Evolutionary conservation across 2,113 vertebrate species (phyloP), one percentile per base, ranked within the genome.

Genomic region (Saccopteryx bilineata): DNA sequence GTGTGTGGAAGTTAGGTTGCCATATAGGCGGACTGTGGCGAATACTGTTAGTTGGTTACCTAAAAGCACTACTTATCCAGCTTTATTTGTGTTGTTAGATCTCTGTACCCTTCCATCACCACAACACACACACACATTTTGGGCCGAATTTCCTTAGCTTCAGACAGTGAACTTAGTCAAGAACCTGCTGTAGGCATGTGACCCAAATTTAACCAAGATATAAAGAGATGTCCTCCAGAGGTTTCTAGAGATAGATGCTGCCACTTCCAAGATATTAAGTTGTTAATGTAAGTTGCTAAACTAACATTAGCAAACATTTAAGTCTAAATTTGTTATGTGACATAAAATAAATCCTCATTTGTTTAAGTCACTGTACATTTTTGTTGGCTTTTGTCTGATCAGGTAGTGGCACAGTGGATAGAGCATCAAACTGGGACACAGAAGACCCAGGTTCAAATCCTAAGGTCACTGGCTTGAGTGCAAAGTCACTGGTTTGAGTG

Each of bases 241-340:
- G 11, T 82, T 95, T 86, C 79, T 89, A 65, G 39, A 78, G 11
- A 10, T 19, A 68, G 21, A 31, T 74, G 18, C 19, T 82, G 4
- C 21, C 31, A 48, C 52, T 94, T 92, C n/a, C 48, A 80, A 85
- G 61, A 87, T 58, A 50, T 56, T 65, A 75, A 93, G 46, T 15
- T 76, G 54, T 18, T 80, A 85, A 91, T 39, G 39, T 65, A 75
- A 93, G 46, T 15, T 76, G 54, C 23, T 80, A 85, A 91, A 50
- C 19, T 46, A 79, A 10, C 15, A 54, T 66, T 52, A 86, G 14
- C 9, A 76, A 80, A 86, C 23, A 87, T 9, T 48, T 68, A 93
- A 21, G 10, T 26, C 52, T 83, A 54, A 89, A 86, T 86, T 54
- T 69, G 23, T 66, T 90, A 54, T n/a, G 18, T 89, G 48, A 87